Conservation (phyloP, 2,888 invertebrate species). For the Himalopsyche anomala region DNA sequence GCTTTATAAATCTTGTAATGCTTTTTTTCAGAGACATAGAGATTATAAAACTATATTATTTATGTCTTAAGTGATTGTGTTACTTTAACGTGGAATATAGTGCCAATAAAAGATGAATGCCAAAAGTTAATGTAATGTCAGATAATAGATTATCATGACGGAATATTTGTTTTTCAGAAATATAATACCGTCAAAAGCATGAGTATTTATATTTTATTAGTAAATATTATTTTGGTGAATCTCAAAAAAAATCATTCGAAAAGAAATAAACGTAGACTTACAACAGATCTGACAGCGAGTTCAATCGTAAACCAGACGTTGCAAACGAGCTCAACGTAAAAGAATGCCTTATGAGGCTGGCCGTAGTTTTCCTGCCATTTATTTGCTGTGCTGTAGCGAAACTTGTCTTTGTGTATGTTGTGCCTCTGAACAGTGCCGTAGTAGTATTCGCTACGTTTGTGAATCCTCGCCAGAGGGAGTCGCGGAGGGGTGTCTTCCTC, state of each 20-base stretch:
- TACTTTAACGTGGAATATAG: no score
- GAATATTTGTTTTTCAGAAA: no score
- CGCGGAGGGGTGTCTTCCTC: neutral
- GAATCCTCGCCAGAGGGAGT: conserved; percentile 53
- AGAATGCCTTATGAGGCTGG: conserved; percentile 86
- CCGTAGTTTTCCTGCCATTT: conserved; percentile 68
- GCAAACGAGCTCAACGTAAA: conserved; percentile 94
- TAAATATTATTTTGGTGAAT: neutral
- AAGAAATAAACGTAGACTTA: conserved; percentile 74
- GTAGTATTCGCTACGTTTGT: conserved; percentile 58
- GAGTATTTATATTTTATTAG: neutral
- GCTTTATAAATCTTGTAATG: no score
- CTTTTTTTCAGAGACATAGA: no score
- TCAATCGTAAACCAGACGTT: conserved; percentile 98
- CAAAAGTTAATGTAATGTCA: no score
- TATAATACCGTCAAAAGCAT: no score
- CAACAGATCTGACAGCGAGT: conserved; percentile 89
- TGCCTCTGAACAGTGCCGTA: conserved; percentile 52
- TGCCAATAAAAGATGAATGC: no score
- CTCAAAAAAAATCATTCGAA: conserved; percentile 2
- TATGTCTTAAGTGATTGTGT: no score
- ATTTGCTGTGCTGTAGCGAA: conserved; percentile 54
- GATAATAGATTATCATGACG: no score
- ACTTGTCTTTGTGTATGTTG: conserved; percentile 41
- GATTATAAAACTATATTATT: no score